These are phyloP conservation scores for Globia sparganii DNA, from an alignment of 2,888 invertebrate species.

Conservation along the genomic window DNA sequence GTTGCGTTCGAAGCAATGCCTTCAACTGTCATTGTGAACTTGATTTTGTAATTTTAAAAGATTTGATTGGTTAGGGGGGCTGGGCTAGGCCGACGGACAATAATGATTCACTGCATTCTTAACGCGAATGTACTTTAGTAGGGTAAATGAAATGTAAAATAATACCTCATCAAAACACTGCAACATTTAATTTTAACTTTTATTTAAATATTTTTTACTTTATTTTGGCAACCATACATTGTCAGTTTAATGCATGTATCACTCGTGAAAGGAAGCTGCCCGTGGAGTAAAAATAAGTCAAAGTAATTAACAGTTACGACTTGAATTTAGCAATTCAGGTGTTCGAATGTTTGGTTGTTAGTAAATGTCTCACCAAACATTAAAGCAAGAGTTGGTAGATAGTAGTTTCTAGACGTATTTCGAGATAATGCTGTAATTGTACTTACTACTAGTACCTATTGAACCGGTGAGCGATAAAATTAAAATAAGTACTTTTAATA, in stretches of 20 bases:
- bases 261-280: neutral
- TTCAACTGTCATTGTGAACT: too few relatives aligned
- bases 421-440: slow-evolving; percentile 5
- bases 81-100: too few relatives aligned
- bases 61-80: too few relatives aligned
- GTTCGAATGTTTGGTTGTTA: slow-evolving; percentile 3
- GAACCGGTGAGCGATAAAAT: neutral
- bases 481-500: neutral
- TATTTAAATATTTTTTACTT: neutral
- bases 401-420: slow-evolving; percentile 40
- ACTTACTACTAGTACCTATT: slow-evolving; percentile 5
- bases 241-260: neutral
- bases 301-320: slow-evolving; percentile 1
- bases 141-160: neutral
- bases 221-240: neutral
- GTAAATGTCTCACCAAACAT: slow-evolving; percentile 4
- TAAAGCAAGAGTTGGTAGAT: slow-evolving; percentile 17
- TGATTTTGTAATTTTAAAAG: too few relatives aligned
- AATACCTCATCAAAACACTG: neutral
- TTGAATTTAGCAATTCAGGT: slow-evolving; percentile 1
- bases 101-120: too few relatives aligned
- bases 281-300: slow-evolving; percentile 23
- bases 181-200: neutral
- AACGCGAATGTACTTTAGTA: too few relatives aligned
- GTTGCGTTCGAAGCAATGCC: too few relatives aligned